A percentile compares a stretch with the other conserved stretches of the same genome.
Evolutionary conservation across 2,888 invertebrate species (phyloP).

Genomic region (Cosmopolites sordidus): DNA sequence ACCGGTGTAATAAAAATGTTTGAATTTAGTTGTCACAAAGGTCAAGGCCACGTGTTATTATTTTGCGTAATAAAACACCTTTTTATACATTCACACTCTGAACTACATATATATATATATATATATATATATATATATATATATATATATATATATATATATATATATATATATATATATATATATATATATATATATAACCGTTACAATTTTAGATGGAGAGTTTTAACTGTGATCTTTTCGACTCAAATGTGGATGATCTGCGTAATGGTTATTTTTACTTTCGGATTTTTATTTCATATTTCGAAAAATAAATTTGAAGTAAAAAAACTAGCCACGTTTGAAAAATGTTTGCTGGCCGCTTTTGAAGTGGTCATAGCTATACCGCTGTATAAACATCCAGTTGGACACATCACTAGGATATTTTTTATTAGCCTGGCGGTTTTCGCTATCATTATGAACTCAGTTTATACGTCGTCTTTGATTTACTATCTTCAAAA

Average conservation of each 20-base stretch:
- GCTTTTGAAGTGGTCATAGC: slow-evolving; percentile 21
- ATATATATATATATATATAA: too few species aligned
- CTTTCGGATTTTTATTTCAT: slow-evolving; percentile 18
- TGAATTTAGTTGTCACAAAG: too few species aligned
- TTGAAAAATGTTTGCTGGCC: slow-evolving; percentile 13
- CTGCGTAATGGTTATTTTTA: slow-evolving; percentile 15
- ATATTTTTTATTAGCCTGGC: slow-evolving; percentile 20
- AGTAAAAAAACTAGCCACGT: slow-evolving; percentile 7
- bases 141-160: too few species aligned
- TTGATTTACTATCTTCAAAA: slow-evolving; percentile 22
- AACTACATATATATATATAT: too few species aligned
- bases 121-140: too few species aligned
- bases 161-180: too few species aligned
- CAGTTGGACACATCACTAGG: slow-evolving; percentile 14
- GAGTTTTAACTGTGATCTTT: slow-evolving; percentile 22
- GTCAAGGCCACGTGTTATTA: too few species aligned
- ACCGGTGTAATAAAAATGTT: too few species aligned
- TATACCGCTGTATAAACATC: slow-evolving; percentile 12
- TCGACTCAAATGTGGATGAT: slow-evolving; percentile 23
- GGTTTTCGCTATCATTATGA: slow-evolving; percentile 20
- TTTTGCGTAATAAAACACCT: too few species aligned
- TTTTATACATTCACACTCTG: too few species aligned
- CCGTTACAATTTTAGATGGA: slow-evolving; percentile 18
- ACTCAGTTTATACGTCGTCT: slow-evolving; percentile 23
- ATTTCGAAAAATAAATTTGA: slow-evolving; percentile 10